These are phyloP conservation scores for Lamellibrachia luymesi DNA, from an alignment of 1,140 invertebrate species.

Conservation along the genomic window DNA sequence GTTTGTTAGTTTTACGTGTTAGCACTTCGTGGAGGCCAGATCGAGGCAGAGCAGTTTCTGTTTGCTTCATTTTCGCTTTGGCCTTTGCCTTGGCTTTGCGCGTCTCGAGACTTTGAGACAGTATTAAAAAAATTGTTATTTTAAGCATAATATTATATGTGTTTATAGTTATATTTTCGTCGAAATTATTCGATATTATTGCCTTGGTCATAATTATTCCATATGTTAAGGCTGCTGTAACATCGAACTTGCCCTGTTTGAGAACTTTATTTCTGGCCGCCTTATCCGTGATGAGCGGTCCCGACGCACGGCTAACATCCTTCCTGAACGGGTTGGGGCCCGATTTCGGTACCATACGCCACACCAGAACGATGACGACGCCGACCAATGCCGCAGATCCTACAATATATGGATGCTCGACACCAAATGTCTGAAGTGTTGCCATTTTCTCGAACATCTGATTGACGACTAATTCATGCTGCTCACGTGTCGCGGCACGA, in stretches of 20 bases:
- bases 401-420: not conserved
- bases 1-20: too few species aligned
- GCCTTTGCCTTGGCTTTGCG: too few species aligned
- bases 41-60: too few species aligned
- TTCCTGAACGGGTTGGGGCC: slow-evolving; percentile 8
- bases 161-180: too few species aligned
- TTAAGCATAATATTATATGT: too few species aligned
- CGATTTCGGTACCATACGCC: not conserved
- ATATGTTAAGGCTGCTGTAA: not conserved
- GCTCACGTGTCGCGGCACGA: not conserved
- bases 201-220: too few species aligned
- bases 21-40: too few species aligned
- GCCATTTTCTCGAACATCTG: not conserved
- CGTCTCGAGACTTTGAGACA: too few species aligned
- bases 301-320: not conserved
- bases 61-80: too few species aligned
- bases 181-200: too few species aligned
- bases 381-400: not conserved
- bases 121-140: too few species aligned
- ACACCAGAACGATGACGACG: not conserved
- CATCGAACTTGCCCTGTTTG: slow-evolving; percentile 2
- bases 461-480: not conserved
- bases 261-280: slow-evolving; percentile 13
- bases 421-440: not conserved
- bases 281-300: not conserved